Evolutionary conservation across 2,113 vertebrate genomes (phyloP), one percentile per base, ranked within the genome.

Genomic region (Zapornia atra): DNA sequence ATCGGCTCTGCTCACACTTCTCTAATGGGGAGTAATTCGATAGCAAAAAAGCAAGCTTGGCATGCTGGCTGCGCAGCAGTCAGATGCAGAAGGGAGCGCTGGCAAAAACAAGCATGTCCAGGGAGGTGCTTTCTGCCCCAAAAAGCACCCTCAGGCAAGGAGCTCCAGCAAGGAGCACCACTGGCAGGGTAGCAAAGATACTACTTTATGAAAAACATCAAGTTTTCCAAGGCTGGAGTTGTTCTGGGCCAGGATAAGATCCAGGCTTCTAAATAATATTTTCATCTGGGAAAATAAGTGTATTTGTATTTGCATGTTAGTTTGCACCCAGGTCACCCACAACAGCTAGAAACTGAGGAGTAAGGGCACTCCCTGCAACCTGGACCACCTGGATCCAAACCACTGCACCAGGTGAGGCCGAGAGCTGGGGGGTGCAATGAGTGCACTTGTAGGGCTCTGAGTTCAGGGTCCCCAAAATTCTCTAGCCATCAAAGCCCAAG

Each of bases 21-120:
- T 72, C 80, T 88, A 94, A 96, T 69, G 86, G 86, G 50, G 86
- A 92, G 79, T 71, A 94, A 95, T 40, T 92, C 19, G 86, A 92
- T 92, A 72, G 90, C 80, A 84, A 92, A 89, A 89, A 86, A 88
- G 77, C 14, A 2, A 0, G 1, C 33, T 44, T 70, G 80, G 46
- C 69, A 36, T 6, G 38, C 66, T 80, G 79, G 17, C 57, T 69
- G 3, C 1, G 1, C 31, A 66, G 44, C 71, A 66, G 36, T 44
- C 42, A 48, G 54, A 63, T 42, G 54, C 5, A 3, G 61, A 84
- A 78, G 20, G 63, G 21, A 95, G 50, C 0, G 0, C 44, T 70
- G 44, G 59, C 33, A 38, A 77, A 86, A 72, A 14, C 15, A n/a
- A 80, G 22, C 36, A 36, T 1, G 26, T 56, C 65, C 65, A 69